Conservation (phyloP, 2,113 vertebrate species). For the Axis porcinus region DNA sequence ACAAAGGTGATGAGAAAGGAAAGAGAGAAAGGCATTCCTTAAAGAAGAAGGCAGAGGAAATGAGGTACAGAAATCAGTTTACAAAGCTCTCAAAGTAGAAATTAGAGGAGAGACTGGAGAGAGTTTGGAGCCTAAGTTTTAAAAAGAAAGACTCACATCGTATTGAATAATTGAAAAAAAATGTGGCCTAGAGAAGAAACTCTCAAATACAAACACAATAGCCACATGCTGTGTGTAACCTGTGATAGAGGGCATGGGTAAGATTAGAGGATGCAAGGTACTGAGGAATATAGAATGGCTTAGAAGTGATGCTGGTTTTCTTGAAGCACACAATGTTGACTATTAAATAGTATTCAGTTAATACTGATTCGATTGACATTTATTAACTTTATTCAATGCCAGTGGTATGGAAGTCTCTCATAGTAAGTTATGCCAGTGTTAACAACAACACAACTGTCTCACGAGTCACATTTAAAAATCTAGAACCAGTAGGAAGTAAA, state of each 20-base stretch:
- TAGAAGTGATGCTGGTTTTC: background rate
- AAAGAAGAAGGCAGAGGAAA: background rate
- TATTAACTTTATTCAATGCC: background rate
- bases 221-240: too few species aligned
- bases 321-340: too few species aligned
- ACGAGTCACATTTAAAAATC: background rate
- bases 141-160: background rate
- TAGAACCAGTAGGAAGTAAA: background rate
- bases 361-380: background rate
- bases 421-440: background rate
- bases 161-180: background rate
- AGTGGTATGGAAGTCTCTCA: background rate
- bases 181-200: background rate
- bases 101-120: background rate
- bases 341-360: background rate
- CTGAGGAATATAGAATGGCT: too few species aligned
- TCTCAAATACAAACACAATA: background rate
- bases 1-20: too few species aligned
- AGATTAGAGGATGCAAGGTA: background rate
- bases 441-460: background rate
- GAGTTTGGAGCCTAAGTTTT: background rate
- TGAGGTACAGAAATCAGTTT: background rate
- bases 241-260: fast-evolving
- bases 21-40: background rate
- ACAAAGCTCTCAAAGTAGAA: background rate